Percentiles rank a stretch among this genome's conserved stretches.
Conservation (phyloP, 1,140 invertebrate species). For the Helicoverpa armigera region DNA sequence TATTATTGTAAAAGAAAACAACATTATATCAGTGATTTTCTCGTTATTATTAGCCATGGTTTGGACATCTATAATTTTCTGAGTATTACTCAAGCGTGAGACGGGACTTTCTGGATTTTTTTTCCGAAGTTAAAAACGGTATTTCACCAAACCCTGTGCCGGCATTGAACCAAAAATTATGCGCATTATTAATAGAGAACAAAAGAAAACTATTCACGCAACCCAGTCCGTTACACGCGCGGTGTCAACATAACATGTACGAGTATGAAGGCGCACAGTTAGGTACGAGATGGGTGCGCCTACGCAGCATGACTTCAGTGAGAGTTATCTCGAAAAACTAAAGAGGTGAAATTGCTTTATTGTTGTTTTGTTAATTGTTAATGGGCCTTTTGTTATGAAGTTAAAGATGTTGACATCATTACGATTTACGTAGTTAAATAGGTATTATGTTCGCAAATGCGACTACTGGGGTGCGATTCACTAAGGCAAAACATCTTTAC, state of each 20-base stretch:
- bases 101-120: background rate
- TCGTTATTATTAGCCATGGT: too few species aligned
- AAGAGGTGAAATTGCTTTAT: slow-evolving; percentile 35
- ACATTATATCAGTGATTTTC: too few species aligned
- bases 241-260: slow-evolving; percentile 18
- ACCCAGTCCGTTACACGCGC: slow-evolving; percentile 21
- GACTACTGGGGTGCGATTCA: too few species aligned
- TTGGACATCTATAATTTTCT: too few species aligned
- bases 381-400: too few species aligned
- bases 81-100: too few species aligned
- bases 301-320: slow-evolving; percentile 41
- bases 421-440: too few species aligned
- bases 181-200: slow-evolving; percentile 18
- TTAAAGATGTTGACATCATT: background rate
- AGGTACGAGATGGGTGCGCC: slow-evolving; percentile 6
- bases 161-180: slow-evolving; percentile 33
- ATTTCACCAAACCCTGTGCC: background rate
- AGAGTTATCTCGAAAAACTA: slow-evolving; percentile 35
- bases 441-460: too few species aligned
- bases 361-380: too few species aligned
- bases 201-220: slow-evolving; percentile 41
- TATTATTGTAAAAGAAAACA: too few species aligned
- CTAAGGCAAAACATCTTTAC: too few species aligned
- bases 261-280: background rate
- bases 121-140: background rate